Evolutionary conservation across 1,140 invertebrate genomes (phyloP).

Genomic region (Trichonephila clavipes): DNA sequence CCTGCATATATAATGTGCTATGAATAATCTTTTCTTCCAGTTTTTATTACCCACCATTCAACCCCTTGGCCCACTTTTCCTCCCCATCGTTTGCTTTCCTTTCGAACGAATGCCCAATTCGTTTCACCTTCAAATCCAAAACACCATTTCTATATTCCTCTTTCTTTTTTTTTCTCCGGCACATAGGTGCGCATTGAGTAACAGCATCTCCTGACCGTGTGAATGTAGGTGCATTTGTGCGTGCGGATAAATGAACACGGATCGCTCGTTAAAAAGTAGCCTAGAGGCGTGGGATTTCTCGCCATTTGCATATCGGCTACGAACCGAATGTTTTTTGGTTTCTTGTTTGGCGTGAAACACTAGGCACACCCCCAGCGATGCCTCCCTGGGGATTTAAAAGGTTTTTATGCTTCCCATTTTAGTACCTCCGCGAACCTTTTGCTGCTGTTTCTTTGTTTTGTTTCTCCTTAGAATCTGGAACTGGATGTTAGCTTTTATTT

Average conservation of each 20-base stretch:
- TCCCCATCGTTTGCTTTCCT: constrained; percentile 22
- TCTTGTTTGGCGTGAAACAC: constrained; percentile 20
- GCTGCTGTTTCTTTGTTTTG: not conserved
- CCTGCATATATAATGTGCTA: too few relatives aligned
- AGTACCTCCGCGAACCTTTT: not conserved
- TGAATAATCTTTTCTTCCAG: not conserved
- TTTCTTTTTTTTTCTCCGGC: not conserved
- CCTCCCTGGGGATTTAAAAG: constrained; percentile 45
- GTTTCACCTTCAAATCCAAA: constrained; percentile 40
- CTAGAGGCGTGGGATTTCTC: constrained; percentile 26
- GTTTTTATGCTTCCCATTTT: constrained; percentile 27
- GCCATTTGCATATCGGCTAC: constrained; percentile 55
- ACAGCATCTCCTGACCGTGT: not conserved
- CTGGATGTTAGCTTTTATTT: constrained; percentile 4
- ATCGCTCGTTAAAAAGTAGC: constrained; percentile 67
- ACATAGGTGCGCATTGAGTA: not conserved
- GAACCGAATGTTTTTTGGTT: constrained; percentile 17
- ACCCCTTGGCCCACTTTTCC: not conserved
- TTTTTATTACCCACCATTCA: not conserved
- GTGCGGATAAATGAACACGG: constrained; percentile 14
- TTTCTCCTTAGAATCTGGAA: not conserved
- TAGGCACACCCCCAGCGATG: constrained; percentile 26
- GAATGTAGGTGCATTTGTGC: constrained; percentile 47
- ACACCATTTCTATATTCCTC: not conserved
- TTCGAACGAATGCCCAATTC: constrained; percentile 53